Conservation (phyloP, 2,888 invertebrate genomes). For the Eristalis arbustorum region DNA sequence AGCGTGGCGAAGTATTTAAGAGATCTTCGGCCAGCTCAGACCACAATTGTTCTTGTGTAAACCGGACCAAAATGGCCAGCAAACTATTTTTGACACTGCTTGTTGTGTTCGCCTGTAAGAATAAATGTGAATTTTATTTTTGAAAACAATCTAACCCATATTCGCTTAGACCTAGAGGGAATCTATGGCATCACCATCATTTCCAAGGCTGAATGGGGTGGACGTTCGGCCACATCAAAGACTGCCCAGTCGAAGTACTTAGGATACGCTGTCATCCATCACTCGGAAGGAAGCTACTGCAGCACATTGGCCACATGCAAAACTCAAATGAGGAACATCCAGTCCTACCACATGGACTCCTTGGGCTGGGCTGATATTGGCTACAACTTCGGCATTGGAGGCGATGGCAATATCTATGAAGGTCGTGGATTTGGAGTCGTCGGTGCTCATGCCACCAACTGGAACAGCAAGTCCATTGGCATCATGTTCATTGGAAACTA, state of each 20-base stretch:
- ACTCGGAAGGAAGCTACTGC: slow-evolving; percentile 74
- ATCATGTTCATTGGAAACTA: slow-evolving; percentile 76
- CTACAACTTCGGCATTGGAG: slow-evolving; percentile 77
- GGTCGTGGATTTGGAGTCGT: slow-evolving; percentile 76
- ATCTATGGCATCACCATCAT: slow-evolving; percentile 72
- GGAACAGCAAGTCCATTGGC: slow-evolving; percentile 76
- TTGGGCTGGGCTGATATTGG: slow-evolving; percentile 77
- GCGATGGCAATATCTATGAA: slow-evolving; percentile 77
- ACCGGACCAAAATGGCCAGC: slow-evolving; percentile 1
- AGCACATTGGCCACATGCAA: slow-evolving; percentile 73
- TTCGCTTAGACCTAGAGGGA: background rate
- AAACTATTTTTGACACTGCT: slow-evolving; percentile 1
- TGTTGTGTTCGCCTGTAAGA: slow-evolving; percentile 7
- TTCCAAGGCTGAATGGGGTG: slow-evolving; percentile 75
- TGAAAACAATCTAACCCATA: background rate
- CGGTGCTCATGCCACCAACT: slow-evolving; percentile 76
- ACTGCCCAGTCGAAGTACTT: slow-evolving; percentile 71
- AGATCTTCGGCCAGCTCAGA: background rate
- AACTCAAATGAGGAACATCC: slow-evolving; percentile 75
- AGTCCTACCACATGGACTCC: slow-evolving; percentile 76
- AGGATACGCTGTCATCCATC: slow-evolving; percentile 75
- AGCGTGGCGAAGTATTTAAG: background rate
- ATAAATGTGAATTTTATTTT: too few species aligned
- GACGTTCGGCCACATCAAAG: slow-evolving; percentile 73
- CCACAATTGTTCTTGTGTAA: background rate